A percentile compares a stretch with the other conserved stretches of the same genome.
Evolutionary conservation across 2,113 vertebrate genomes (phyloP).

Genomic region (Struthio camelus): DNA sequence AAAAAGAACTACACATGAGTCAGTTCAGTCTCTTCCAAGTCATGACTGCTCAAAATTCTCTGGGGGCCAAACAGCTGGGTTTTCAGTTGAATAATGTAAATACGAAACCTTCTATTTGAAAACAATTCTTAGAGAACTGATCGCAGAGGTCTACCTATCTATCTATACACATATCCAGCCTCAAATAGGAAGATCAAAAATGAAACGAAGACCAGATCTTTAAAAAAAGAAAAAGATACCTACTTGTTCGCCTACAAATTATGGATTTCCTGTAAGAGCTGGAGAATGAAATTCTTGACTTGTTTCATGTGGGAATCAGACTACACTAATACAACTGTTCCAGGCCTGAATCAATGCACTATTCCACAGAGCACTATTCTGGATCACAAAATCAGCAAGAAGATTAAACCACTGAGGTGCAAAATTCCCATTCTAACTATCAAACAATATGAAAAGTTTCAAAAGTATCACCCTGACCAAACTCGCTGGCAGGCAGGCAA

Average conservation of each 20-base stretch:
- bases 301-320: not conserved
- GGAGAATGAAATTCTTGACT: not conserved
- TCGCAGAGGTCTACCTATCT: not conserved
- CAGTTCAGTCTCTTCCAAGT: not conserved
- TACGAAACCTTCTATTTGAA: not conserved
- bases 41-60: not conserved
- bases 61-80: not conserved
- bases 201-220: not conserved
- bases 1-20: not conserved
- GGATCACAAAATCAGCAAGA: not conserved
- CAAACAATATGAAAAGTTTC: not conserved
- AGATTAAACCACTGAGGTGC: not conserved
- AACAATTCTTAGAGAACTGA: not conserved
- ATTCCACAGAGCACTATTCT: not conserved
- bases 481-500: not conserved
- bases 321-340: not conserved
- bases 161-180: not conserved
- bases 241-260: not conserved
- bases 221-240: not conserved
- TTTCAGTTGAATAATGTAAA: not conserved
- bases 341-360: accelerated
- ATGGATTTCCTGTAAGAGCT: not conserved
- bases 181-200: no score
- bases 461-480: not conserved
- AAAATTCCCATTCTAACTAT: not conserved